Evolutionary conservation across 2,888 invertebrate genomes (phyloP), one percentile per base, ranked within the genome.

Genomic region (Poecilobothrus nobilitatus): DNA sequence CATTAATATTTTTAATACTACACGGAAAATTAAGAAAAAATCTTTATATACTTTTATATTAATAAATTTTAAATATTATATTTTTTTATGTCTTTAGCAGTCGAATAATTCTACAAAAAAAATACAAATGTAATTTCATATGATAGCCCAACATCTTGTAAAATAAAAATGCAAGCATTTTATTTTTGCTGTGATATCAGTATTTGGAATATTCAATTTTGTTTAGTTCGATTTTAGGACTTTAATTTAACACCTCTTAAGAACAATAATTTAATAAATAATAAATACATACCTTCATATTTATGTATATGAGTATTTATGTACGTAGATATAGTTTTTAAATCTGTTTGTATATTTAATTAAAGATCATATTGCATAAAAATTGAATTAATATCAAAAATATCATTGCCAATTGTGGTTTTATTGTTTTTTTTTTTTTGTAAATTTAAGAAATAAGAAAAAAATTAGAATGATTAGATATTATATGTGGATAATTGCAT

Each of bases 321-420:
- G 27, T 27, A 27, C 27, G 5, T 27, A 27, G 27, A 27, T 27
- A 27, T 27, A 4, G 27, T 27, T 5, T 27, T 27, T 27, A 41
- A 12, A 41, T 41, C 7, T 41, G 2, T 41, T 41, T 41, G 2
- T 41, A 41, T 41, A 12, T 41, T 41, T 12, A 41, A 53, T 53
- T 15, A 53, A 53, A 53, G 9, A 53, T 53, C 53, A n/a, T 53
- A 53, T 53, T 53, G 53, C 53, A 53, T n/a, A 53, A 18, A 53
- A 53, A 18, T 6, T 53, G 53, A 53, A 53, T 18, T 37, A 37
- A 37, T 37, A 37, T 12, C 37, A 53, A 53, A 41, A 53, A 53
- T 53, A 53, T 53, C 53, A 53, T 53, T 53, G 53, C 53, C 53
- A 53, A 53, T 53, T 53, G 53, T 53, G 53, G 53, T 53, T 53